Evolutionary conservation across 2,888 invertebrate genomes (phyloP).

Genomic region (Acholoe squamosa): DNA sequence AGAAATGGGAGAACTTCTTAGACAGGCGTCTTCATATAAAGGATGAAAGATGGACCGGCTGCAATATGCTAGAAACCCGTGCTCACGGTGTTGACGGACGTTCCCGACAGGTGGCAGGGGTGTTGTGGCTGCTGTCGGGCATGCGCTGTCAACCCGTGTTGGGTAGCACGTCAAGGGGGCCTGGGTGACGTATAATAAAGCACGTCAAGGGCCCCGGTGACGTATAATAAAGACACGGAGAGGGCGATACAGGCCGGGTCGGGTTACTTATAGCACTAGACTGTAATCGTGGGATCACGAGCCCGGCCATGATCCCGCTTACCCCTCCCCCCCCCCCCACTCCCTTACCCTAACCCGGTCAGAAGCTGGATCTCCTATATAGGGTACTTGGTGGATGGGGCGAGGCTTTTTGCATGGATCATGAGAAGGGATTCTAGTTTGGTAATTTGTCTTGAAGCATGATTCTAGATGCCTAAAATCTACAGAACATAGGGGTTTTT

Average conservation of each 20-base stretch:
- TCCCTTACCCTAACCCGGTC: no score
- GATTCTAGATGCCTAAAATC: no score
- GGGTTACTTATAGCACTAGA: not conserved
- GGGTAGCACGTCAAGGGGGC: not conserved
- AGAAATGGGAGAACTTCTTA: no score
- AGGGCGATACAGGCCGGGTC: not conserved
- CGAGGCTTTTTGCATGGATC: not conserved
- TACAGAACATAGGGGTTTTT: no score
- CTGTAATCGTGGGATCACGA: not conserved
- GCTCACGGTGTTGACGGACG: slow-evolving; percentile 43
- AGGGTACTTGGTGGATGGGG: no score
- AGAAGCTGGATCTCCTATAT: no score
- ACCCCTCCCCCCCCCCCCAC: no score
- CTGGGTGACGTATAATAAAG: not conserved
- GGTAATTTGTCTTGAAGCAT: no score
- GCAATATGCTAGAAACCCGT: slow-evolving; percentile 24
- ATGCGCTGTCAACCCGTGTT: not conserved
- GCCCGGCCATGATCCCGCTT: not conserved
- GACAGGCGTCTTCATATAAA: no score
- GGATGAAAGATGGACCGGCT: slow-evolving; percentile 8
- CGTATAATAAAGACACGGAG: not conserved
- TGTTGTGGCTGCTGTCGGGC: not conserved
- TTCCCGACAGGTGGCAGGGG: slow-evolving; percentile 21
- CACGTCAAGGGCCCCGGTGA: not conserved
- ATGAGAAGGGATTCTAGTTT: no score